Evolutionary conservation across 2,113 vertebrate genomes (phyloP).

Genomic region (Periophthalmodon schlosseri): DNA sequence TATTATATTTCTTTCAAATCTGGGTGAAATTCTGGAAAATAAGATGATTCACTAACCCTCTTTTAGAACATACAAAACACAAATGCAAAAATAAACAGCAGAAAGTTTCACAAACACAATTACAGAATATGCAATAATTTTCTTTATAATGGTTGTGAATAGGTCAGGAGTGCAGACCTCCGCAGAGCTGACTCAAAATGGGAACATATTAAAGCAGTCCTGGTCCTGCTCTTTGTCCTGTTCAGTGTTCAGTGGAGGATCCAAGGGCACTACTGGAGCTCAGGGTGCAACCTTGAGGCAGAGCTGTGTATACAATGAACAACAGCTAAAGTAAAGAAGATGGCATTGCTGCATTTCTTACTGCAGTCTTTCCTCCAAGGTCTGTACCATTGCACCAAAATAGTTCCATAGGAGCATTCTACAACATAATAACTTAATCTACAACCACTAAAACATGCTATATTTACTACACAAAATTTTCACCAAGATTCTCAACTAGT

Average conservation of each 20-base stretch:
- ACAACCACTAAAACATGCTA: neutral
- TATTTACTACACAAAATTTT: neutral
- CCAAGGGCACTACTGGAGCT: conserved; percentile 37
- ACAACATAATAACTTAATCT: neutral
- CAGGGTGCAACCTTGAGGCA: conserved; percentile 30
- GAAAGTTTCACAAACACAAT: neutral
- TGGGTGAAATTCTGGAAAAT: no score
- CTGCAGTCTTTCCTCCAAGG: neutral
- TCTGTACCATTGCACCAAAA: neutral
- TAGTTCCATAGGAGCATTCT: neutral
- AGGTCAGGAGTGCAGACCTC: conserved; percentile 12
- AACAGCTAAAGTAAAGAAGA: conserved; percentile 22
- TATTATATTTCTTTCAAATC: no score
- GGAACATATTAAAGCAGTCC: conserved; percentile 24
- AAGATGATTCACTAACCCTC: no score
- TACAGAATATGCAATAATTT: conserved; percentile 30
- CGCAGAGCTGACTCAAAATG: conserved; percentile 20
- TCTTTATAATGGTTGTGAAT: conserved; percentile 6
- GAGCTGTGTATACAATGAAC: conserved; percentile 7
- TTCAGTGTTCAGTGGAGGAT: conserved; percentile 28
- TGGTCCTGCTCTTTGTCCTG: conserved; percentile 12
- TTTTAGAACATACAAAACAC: no score
- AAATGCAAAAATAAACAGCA: no score
- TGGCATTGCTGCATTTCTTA: conserved; percentile 11
- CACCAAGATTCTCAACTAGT: neutral